These are phyloP conservation scores for Oryzias javanicus DNA, from an alignment of 2,113 vertebrate genomes.

Conservation along the genomic window DNA sequence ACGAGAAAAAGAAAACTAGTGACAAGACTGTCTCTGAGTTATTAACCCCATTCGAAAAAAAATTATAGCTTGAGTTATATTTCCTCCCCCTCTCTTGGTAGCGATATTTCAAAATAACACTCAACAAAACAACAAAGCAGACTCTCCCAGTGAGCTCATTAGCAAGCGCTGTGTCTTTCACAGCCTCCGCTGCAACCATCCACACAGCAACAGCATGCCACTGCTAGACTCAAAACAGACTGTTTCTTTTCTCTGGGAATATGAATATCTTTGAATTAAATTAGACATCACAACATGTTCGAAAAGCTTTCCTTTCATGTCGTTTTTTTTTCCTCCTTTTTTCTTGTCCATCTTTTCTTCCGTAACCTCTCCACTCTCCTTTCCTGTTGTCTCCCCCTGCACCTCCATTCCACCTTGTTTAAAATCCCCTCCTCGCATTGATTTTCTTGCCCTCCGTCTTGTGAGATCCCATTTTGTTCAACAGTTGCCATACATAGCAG, in stretches of 20 bases:
- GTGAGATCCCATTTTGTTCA: conserved; percentile 65
- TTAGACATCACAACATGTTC: conserved; percentile 2
- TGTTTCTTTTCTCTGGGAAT: conserved; percentile 6
- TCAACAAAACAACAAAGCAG: conserved; percentile 56
- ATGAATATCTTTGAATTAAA: not conserved
- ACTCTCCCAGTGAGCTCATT: conserved; percentile 63
- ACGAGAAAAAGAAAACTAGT: conserved; percentile 12
- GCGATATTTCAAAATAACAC: conserved; percentile 53
- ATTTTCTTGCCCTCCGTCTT: conserved; percentile 48
- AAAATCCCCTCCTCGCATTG: conserved; percentile 38
- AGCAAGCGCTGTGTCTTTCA: conserved; percentile 37
- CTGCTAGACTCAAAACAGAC: conserved; percentile 16
- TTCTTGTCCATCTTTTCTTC: not conserved
- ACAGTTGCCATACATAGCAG: conserved; percentile 61
- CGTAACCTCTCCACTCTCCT: not conserved
- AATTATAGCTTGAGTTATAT: conserved; percentile 53
- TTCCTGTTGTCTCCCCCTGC: not conserved
- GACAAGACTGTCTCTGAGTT: conserved; percentile 56
- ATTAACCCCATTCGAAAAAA: conserved; percentile 67
- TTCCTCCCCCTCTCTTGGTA: conserved; percentile 44
- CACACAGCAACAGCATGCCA: conserved; percentile 31
- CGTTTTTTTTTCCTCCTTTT: not conserved
- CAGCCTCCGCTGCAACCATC: conserved; percentile 32
- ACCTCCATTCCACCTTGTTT: conserved; percentile 30
- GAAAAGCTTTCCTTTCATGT: not conserved